Conservation (phyloP, 2,888 invertebrate species). For the Mimas tiliae region DNA sequence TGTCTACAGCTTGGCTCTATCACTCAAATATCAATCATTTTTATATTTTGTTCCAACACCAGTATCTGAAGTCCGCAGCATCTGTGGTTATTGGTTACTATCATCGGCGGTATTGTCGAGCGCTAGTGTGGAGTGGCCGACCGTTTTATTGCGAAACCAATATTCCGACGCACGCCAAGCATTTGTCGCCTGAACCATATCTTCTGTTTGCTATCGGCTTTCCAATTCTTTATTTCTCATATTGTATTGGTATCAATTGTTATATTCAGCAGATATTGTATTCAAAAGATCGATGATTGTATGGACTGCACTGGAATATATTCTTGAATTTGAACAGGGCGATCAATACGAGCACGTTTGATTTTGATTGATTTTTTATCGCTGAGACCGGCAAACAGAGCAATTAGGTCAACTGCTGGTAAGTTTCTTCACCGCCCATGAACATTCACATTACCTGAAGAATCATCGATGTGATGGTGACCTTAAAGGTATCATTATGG, state of each 20-base stretch:
- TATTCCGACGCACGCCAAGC: conserved; percentile 30
- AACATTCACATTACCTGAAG: too few relatives aligned
- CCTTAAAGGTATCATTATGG: too few relatives aligned
- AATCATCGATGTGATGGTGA: too few relatives aligned
- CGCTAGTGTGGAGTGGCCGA: conserved; percentile 31
- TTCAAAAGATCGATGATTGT: background rate
- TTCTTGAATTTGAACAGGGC: too few relatives aligned
- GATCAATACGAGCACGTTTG: too few relatives aligned
- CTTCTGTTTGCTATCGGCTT: conserved; percentile 6
- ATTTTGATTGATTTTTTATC: too few relatives aligned
- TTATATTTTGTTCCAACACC: background rate
- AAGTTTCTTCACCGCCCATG: too few relatives aligned
- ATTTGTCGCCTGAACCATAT: conserved; percentile 25
- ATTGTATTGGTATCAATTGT: background rate
- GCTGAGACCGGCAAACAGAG: too few relatives aligned
- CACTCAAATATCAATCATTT: too few relatives aligned
- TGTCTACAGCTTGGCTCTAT: too few relatives aligned
- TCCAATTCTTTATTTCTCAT: conserved; percentile 4
- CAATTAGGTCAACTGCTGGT: too few relatives aligned
- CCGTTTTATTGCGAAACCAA: conserved; percentile 60
- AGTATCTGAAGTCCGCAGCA: conserved; percentile 24
- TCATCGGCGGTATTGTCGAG: conserved; percentile 32
- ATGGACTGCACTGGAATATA: too few relatives aligned
- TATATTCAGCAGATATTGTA: background rate
- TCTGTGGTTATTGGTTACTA: conserved; percentile 5